Evolutionary conservation across 1,140 invertebrate genomes (phyloP), one percentile per base, ranked within the genome.

Genomic region (Battus philenor): DNA sequence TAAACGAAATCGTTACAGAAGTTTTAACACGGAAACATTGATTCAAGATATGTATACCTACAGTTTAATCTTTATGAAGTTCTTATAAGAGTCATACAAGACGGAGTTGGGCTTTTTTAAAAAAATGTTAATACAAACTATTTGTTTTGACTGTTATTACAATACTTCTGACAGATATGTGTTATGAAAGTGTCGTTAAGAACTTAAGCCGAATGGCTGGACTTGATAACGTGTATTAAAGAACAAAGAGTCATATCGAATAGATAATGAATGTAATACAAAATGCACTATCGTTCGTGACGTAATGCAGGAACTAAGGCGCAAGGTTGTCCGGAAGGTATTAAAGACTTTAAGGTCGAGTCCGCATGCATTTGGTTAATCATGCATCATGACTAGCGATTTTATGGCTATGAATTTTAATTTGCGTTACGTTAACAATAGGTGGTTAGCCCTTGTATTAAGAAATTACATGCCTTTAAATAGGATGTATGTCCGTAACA

Each of bases 291-390:
- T 62, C 58, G 47, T 58, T 59, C 59, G 64, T 84, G 76, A 82
- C 74, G 78, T 82, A 84, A 84, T 82, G 56, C 63, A 71, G 80
- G 80, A 84, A 84, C 67, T 72, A 17, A 34, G 50, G 20, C 16
- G 51, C 76, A 82, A 84, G 80, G 80, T 61, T 67, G 53, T 61
- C 74, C 76, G 80, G 76, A 81, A 81, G 67, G 62, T 66, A 69
- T 61, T 49, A 54, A 59, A 61, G 58, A 53, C 54, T 30, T 20
- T 65, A 68, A 82, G 75, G 75, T 55, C 72, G 54, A 24, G 44
- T 56, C 59, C 56, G 62, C 50, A 68, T 76, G 68, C 71, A 68
- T 70, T 75, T 62, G 50, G 61, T 62, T 61, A 64, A 70, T 68
- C 72, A 67, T 68, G 67, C 62, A 69, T 59, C 57, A 53, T 67